These are phyloP conservation scores for Agrochola litura DNA, from an alignment of 2,888 invertebrate genomes.

Conservation along the genomic window DNA sequence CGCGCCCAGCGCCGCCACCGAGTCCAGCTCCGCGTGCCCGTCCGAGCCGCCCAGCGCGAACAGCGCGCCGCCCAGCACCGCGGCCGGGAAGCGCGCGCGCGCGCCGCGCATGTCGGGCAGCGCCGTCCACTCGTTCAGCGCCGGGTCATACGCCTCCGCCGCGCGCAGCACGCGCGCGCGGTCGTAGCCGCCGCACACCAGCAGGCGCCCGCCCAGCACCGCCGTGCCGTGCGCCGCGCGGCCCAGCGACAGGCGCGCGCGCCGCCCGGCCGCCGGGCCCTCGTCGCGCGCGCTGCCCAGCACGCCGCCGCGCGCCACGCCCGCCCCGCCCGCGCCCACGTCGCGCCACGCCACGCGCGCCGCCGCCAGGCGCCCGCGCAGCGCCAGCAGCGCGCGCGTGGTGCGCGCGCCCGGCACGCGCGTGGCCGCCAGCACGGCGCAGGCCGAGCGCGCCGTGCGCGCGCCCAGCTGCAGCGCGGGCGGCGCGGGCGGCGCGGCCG, in stretches of 20 bases:
- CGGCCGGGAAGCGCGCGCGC: conserved; percentile 95
- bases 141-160: conserved; percentile 94
- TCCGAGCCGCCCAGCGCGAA: conserved; percentile 96
- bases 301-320: conserved; percentile 72
- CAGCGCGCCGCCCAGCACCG: conserved; percentile 91
- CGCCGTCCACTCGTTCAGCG: conserved; percentile 92
- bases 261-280: conserved; percentile 59
- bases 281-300: conserved; percentile 84
- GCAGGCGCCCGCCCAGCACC: conserved; percentile 93
- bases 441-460: conserved; percentile 90
- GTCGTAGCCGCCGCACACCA: conserved; percentile 93
- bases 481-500: conserved; percentile 86
- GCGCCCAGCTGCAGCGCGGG: conserved; percentile 50
- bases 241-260: conserved; percentile 89
- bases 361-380: conserved; percentile 55
- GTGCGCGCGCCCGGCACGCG: conserved; percentile 91
- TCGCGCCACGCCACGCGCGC: conserved; percentile 82
- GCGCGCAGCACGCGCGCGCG: conserved; percentile 95
- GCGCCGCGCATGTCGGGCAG: conserved; percentile 93
- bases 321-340: conserved; percentile 72
- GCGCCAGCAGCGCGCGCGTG: conserved; percentile 82
- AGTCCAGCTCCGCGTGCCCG: conserved; percentile 94
- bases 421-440: conserved; percentile 77
- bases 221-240: conserved; percentile 92
- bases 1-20: conserved; percentile 76